A percentile compares a stretch with the other conserved stretches of the same genome.
Conservation (phyloP, 1,140 invertebrate species). For the Drosophila nasuta region DNA sequence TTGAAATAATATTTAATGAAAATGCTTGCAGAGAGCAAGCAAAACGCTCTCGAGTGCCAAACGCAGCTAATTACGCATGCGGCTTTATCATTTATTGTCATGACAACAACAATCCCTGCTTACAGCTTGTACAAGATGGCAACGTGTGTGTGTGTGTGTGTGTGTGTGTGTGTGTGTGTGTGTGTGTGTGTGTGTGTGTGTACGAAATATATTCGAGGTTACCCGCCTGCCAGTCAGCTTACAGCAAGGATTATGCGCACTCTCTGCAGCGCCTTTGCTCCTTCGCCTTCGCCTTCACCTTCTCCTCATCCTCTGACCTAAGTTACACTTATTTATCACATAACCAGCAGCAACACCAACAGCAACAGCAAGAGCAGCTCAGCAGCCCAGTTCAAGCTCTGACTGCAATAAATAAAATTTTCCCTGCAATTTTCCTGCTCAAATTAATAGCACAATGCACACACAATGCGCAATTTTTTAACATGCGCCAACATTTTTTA, state of each 20-base stretch:
- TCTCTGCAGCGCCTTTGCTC: background rate
- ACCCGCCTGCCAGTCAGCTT: slow-evolving; percentile 17
- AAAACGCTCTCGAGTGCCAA: slow-evolving; percentile 13
- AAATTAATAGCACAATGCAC: slow-evolving; percentile 29
- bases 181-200: too few species aligned
- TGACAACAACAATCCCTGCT: slow-evolving; percentile 24
- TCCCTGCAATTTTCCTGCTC: slow-evolving; percentile 26
- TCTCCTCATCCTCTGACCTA: background rate
- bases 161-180: too few species aligned
- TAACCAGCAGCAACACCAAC: slow-evolving; percentile 15
- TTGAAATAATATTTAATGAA: slow-evolving; percentile 25
- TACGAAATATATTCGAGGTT: background rate
- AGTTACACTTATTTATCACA: slow-evolving; percentile 23
- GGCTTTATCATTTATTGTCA: slow-evolving; percentile 45
- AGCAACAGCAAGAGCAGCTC: slow-evolving; percentile 14
- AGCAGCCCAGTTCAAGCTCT: background rate
- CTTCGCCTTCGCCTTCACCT: background rate
- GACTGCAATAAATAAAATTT: slow-evolving; percentile 37
- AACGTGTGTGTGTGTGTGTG: background rate
- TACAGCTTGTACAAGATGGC: background rate
- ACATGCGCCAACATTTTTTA: slow-evolving; percentile 18
- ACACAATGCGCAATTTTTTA: slow-evolving; percentile 27
- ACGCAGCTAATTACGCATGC: slow-evolving; percentile 50
- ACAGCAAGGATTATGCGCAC: slow-evolving; percentile 32
- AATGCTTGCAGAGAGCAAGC: background rate